Evolutionary conservation across 2,888 invertebrate genomes (phyloP).

Genomic region (Pteria penguin): DNA sequence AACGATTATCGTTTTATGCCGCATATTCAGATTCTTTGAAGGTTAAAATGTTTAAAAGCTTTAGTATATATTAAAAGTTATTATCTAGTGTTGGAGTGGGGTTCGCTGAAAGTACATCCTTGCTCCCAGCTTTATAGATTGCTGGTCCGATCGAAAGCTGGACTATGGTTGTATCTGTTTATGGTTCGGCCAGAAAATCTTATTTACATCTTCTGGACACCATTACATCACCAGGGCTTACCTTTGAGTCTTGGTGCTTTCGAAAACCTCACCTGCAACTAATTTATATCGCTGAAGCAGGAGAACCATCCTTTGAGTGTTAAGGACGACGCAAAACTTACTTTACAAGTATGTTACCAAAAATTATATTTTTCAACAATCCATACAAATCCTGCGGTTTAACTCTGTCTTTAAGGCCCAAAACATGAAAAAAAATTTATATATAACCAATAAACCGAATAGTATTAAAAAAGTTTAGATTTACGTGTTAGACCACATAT

Average conservation of each 20-base stretch:
- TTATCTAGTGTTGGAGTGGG: not conserved
- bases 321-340: not conserved
- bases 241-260: no score
- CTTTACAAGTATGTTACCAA: not conserved
- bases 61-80: not conserved
- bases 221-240: constrained; percentile 4
- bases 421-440: no score
- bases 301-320: not conserved
- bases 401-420: not conserved
- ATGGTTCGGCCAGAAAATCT: no score
- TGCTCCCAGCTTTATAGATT: constrained; percentile 7
- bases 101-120: not conserved
- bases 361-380: not conserved
- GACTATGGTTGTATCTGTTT: constrained; percentile 21
- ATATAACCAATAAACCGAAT: not conserved
- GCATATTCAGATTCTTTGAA: no score
- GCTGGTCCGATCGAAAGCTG: not conserved
- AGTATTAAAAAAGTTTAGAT: not conserved
- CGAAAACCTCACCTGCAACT: not conserved
- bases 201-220: constrained; percentile 4
- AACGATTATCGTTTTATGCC: no score
- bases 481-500: not conserved
- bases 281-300: not conserved
- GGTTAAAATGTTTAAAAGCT: no score
- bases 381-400: not conserved